Percentiles rank a stretch among this genome's conserved stretches.
Evolutionary conservation across 1,140 invertebrate species (phyloP).

Genomic region (Drosophila mayri): DNA sequence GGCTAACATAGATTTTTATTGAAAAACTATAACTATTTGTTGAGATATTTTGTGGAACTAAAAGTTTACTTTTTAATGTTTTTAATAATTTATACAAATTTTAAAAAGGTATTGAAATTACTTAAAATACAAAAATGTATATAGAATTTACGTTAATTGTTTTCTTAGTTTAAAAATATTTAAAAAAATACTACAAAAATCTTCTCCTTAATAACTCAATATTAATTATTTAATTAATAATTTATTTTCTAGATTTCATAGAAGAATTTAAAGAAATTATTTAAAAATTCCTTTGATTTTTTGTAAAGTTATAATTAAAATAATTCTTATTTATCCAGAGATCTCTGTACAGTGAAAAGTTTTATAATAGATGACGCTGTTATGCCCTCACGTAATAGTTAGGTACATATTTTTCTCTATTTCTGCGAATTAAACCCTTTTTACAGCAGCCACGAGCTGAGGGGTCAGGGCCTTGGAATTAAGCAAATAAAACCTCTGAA

Average conservation of each 20-base stretch:
- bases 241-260: not conserved
- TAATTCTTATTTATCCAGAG: not conserved
- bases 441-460: slow-evolving; percentile 13
- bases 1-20: not conserved
- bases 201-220: not conserved
- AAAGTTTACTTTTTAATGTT: not conserved
- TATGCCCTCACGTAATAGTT: slow-evolving; percentile 3
- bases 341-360: not conserved
- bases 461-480: slow-evolving; percentile 6
- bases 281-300: not conserved
- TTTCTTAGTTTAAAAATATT: not conserved
- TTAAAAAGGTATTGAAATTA: not conserved
- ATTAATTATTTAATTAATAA: not conserved
- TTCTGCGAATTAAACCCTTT: slow-evolving; percentile 9
- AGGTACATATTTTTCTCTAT: not conserved
- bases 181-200: not conserved
- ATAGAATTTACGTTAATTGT: too few species aligned
- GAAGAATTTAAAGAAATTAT: not conserved
- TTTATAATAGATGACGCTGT: not conserved
- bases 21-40: not conserved
- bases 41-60: not conserved
- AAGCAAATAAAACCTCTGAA: slow-evolving; percentile 6
- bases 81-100: not conserved
- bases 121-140: too few species aligned
- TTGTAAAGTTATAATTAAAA: too few species aligned